Evolutionary conservation across 1,140 invertebrate species (phyloP).

Genomic region (Triops longicaudatus): DNA sequence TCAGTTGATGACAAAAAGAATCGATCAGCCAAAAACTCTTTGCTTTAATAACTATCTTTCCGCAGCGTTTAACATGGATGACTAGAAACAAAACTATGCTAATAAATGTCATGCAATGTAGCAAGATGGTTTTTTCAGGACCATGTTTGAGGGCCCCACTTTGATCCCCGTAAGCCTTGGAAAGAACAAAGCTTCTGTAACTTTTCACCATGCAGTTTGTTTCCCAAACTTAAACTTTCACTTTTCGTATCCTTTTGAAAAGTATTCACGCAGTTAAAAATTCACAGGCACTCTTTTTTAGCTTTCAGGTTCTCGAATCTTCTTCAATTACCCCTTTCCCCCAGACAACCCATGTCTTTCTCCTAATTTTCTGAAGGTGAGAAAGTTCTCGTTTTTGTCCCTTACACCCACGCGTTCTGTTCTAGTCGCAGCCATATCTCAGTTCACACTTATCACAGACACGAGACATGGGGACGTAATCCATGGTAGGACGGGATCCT

Average conservation of each 20-base stretch:
- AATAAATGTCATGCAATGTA: slow-evolving; percentile 15
- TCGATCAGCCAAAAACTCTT: background rate
- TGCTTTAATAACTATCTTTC: background rate
- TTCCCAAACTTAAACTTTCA: background rate
- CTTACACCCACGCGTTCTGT: background rate
- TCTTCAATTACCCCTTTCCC: background rate
- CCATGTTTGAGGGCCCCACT: background rate
- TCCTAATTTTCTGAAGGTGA: background rate
- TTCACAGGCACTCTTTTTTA: background rate
- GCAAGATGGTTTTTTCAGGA: background rate
- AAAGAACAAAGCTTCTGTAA: background rate
- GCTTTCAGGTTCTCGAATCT: background rate
- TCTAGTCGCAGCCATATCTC: background rate
- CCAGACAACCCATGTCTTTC: background rate
- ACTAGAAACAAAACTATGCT: slow-evolving; percentile 15
- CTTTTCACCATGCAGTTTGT: background rate
- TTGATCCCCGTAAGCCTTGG: background rate
- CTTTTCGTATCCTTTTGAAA: background rate
- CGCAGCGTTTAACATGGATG: slow-evolving; percentile 10
- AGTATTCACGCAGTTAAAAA: background rate
- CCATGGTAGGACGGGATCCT: slow-evolving; percentile 13
- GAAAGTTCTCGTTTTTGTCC: background rate
- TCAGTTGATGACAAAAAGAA: background rate
- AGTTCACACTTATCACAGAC: slow-evolving; percentile 12
- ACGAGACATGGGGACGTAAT: slow-evolving; percentile 6